Base-by-base conservation (phyloP, 2,888 invertebrate species). In the Drosophila leonis region DNA sequence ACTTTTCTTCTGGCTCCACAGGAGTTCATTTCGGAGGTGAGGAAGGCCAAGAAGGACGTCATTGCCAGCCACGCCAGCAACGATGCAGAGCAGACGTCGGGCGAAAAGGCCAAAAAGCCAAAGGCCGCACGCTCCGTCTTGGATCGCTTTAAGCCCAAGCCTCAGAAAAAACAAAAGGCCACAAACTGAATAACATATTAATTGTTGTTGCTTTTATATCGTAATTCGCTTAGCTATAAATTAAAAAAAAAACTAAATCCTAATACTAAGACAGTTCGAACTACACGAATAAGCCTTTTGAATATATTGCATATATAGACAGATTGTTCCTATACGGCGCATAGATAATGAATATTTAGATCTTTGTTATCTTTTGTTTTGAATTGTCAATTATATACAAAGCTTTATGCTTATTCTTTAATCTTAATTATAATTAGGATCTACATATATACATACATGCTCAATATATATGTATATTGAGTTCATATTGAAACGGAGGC, bases 141-240 rank as follows among this genome's bases (percentile, higher is more conserved):
- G 46, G 95, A 97, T 90, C 94, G 97, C 92, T 97, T 97, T 94
- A 94, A 95, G 86, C 93, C 95, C 7, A 95, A 95, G 88, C 92
- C 87, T 35, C 80, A 75, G 31, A 92, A 91, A 82, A 77, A 88
- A 56, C 76, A 65, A 24, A 65, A 72, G 33, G 10, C 27, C 12
- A 55, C 37, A 65, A 42, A 46, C 24, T 64, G 37, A 73, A 41
- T 20, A 20, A 20, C 31, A 24, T 41, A 42, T 10, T 63, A 33
- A n/a, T 62, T 54, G 39, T 37, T 37, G 37, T n/a, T 29, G 29
- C 33, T 37, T n/a, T 64, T 69, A 42, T 54, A 48, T 41, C 29
- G 39, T 49, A 29, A 46, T 20, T 46, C 8, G 1, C 13, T 49
- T 37, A 66, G 48, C 46, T 33, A 27, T 33, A 46, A 37, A 46